These are phyloP conservation scores for Mallateleia sp. DNA, from an alignment of 2,888 invertebrate genomes.

Conservation along the genomic window DNA sequence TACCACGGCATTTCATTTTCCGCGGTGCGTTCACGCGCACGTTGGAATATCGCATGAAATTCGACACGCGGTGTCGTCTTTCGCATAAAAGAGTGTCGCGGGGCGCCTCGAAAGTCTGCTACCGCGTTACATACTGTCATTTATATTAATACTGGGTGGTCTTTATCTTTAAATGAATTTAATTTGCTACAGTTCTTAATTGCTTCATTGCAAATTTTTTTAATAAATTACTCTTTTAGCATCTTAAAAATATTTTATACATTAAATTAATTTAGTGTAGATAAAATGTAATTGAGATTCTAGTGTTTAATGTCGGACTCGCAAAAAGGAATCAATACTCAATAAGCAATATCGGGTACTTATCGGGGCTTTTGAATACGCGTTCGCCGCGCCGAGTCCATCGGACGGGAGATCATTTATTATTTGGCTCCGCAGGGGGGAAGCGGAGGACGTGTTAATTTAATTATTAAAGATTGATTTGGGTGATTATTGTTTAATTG, in stretches of 20 bases:
- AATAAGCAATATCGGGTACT: constrained; percentile 65
- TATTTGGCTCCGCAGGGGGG: background rate
- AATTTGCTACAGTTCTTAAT: no score
- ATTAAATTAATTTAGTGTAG: no score
- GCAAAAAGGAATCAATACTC: constrained; percentile 68
- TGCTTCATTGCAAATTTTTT: no score
- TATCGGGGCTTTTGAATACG: constrained; percentile 52
- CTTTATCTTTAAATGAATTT: constrained; percentile 20
- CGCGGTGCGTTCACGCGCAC: constrained; percentile 25
- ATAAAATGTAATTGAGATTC: constrained; percentile 77
- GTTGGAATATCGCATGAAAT: constrained; percentile 50
- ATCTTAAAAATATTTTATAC: no score
- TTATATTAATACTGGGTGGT: background rate
- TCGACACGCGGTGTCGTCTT: constrained; percentile 62
- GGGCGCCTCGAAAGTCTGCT: constrained; percentile 24
- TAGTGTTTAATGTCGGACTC: constrained; percentile 58
- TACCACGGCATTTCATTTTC: constrained; percentile 66
- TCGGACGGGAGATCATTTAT: constrained; percentile 34
- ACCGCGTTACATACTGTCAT: constrained; percentile 25
- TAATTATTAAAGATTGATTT: constrained; percentile 6
- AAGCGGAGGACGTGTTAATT: background rate
- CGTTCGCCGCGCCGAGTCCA: constrained; percentile 22
- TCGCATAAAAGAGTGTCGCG: constrained; percentile 49
- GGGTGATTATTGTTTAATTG: constrained; percentile 2
- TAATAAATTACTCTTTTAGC: no score